Evolutionary conservation across 2,113 vertebrate genomes (phyloP), one percentile per base, ranked within the genome.

Genomic region (Mellivora capensis): DNA sequence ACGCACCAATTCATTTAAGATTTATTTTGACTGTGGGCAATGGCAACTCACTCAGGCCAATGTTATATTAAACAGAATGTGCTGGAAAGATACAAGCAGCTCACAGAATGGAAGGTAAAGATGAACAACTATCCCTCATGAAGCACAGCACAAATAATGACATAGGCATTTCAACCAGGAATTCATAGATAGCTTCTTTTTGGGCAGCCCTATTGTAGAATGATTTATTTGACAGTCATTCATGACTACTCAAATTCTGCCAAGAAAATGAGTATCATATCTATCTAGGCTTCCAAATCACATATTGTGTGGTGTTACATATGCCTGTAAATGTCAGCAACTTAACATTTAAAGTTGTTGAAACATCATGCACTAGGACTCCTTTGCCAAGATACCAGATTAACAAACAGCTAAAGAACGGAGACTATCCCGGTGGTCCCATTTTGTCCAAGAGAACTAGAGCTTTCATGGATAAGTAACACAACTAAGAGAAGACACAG

Each of bases 181-280:
- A 93, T 67, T 79, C 88, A 80, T 17, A 87, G 61, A 57, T 4
- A 31, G 23, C 39, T 91, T 95, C 47, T 72, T 84, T 93, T 39
- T 4, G 71, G 81, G 39, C 49, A 71, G 84, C 76, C 37, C 71
- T 83, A 17, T 42, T 84, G 49, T 9, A 64, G 42, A 87, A 80
- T 79, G 84, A 96, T 85, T 93, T 67, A 80, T 86, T 85, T 91
- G 97, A 64, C 81, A 97, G 71, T 74, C 21, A 7, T 81, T 97
- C 77, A 71, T 54, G 93, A 95, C 39, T 87, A 93, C 71, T 82
- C 71, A 95, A 91, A 91, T 37, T 37, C 69, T 94, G 94, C 90
- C 86, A 97, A 97, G 69, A 96, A 96, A 95, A 97, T 74, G 71
- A 97, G 67, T 54, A 95, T 44, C n/a, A 82, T 44, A 62, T 79